Conservation (phyloP, 2,888 invertebrate species). For the Eupithecia abbreviata region DNA sequence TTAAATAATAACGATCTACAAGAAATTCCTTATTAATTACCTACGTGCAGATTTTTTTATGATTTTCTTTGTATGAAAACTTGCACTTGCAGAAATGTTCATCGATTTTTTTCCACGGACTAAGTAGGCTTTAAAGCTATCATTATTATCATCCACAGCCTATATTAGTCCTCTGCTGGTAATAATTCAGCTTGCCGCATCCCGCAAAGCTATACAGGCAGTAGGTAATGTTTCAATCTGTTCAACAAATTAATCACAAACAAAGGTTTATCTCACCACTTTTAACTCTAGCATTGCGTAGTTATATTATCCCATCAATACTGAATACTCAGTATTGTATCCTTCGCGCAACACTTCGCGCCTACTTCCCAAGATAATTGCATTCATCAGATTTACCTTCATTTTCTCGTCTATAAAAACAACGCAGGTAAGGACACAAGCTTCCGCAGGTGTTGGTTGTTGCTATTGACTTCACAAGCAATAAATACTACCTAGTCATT, state of each 20-base stretch:
- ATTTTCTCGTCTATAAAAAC: neutral
- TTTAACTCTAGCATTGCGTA: neutral
- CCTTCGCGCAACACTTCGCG: neutral
- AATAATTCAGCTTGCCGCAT: no score
- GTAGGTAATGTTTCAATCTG: neutral
- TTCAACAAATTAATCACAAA: neutral
- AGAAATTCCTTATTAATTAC: neutral
- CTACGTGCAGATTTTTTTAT: no score
- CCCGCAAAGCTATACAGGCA: no score
- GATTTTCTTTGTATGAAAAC: no score
- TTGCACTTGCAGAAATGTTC: no score
- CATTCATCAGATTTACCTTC: neutral
- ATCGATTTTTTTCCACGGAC: no score
- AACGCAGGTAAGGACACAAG: neutral
- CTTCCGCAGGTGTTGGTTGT: neutral
- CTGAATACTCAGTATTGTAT: neutral
- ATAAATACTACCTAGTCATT: neutral
- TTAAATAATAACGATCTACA: neutral
- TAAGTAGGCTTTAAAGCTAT: no score
- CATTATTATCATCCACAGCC: no score
- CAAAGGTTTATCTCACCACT: neutral
- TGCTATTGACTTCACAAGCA: neutral
- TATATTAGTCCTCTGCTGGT: no score
- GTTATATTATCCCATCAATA: neutral
- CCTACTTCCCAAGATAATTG: conserved; percentile 4